Conservation (phyloP, 2,113 vertebrate species). For the Genyomyrus donnyi region DNA sequence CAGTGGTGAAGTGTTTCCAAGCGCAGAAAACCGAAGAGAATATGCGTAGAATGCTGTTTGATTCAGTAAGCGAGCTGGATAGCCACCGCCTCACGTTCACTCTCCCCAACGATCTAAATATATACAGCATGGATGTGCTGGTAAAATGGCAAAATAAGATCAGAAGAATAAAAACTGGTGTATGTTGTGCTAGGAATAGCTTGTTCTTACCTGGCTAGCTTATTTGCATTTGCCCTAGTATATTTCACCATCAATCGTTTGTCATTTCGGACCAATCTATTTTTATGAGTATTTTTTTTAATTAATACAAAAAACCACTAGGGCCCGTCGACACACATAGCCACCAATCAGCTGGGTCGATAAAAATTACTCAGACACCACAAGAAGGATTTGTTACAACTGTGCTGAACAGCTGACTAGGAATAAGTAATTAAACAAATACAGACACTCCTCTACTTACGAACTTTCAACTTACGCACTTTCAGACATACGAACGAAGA, state of each 20-base stretch:
- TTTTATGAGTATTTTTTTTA: not conserved
- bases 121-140: not conserved
- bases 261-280: not conserved
- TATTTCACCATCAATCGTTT: not conserved
- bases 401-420: not conserved
- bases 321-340: not conserved
- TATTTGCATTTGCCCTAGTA: conserved; percentile 8
- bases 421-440: conserved; percentile 5
- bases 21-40: conserved; percentile 44
- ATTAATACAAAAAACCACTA: not conserved
- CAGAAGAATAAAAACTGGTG: not conserved
- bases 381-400: not conserved
- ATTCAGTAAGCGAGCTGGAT: conserved; percentile 22
- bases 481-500: no score
- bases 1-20: conserved; percentile 40
- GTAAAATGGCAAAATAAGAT: not conserved
- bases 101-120: not conserved
- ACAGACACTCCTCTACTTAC: no score
- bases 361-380: not conserved
- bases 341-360: not conserved
- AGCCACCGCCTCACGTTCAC: conserved; percentile 4
- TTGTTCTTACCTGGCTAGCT: not conserved
- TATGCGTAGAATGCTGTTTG: conserved; percentile 56
- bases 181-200: not conserved
- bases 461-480: no score